Base-by-base conservation (phyloP, 2,888 invertebrate species). In the Meiosimyza platycephala region DNA sequence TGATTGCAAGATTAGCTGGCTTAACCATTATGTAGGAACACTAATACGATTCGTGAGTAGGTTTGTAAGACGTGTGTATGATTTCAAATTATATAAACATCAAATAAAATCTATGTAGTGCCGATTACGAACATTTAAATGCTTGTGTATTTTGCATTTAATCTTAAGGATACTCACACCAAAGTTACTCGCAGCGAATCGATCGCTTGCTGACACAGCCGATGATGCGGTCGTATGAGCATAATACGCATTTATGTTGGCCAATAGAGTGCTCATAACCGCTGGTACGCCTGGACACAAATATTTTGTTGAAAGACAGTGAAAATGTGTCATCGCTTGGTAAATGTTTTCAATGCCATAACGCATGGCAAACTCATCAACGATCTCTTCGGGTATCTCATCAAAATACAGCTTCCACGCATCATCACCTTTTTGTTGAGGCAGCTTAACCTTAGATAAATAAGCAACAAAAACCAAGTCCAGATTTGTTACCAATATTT, bases 321-420 rank as follows among this genome's bases (percentile, higher is more conserved):
- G 99, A 89, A 99, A 99, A 88, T 99, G 99, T 3, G 88, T 88
- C 88, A 88, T 88, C 6, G 87, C 88, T 76, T 99, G 99, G 89
- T 99, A 99, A 80, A 99, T 99, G 77, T 96, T 96, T 88, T 99
- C 99, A 80, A 99, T 98, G 74, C 99, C 99, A 88, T 99, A 99
- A 89, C 99, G 91, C 98, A 99, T 99, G 4, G 99, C 98, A 88
- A 99, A 99, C 87, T 99, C 99, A 85, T 99, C 99, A 1, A 99
- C 98, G 68, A 99, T 97, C 86, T 99, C 99, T 85, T 99, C 98
- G 1, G 97, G 97, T 57, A 95, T 95, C 81, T 98, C 97, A 84
- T 99, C 98, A 88, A 99, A 99, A 89, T 99, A 99, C 47, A 99
- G 92, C 88, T 99, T 99, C 99, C 99, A 99, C 0, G 97, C 97